Evolutionary conservation across 1,140 invertebrate genomes (phyloP).

Genomic region (Goniozus legneri): DNA sequence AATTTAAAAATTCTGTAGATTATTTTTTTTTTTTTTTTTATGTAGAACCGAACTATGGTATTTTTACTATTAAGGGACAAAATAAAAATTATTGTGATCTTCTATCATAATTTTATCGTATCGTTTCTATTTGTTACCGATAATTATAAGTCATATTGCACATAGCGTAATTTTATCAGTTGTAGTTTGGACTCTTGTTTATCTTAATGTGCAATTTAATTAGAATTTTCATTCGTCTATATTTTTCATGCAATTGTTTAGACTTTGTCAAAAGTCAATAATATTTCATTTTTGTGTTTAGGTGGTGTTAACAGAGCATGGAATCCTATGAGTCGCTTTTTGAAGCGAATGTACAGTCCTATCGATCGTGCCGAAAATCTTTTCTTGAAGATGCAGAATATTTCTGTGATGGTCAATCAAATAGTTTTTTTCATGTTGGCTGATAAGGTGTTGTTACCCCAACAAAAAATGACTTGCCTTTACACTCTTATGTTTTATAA

Average conservation of each 20-base stretch:
- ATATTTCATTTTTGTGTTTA: slow-evolving; percentile 33
- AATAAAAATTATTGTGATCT: too few relatives aligned
- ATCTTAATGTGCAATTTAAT: background rate
- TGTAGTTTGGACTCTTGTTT: background rate
- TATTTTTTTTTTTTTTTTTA: too few relatives aligned
- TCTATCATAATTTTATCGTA: too few relatives aligned
- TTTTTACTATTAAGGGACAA: too few relatives aligned
- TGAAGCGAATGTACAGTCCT: slow-evolving; percentile 57
- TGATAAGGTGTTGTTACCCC: slow-evolving; percentile 61
- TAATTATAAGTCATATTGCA: too few relatives aligned
- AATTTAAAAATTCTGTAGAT: too few relatives aligned
- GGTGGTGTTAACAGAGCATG: slow-evolving; percentile 50
- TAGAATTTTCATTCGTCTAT: background rate
- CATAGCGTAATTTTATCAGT: background rate
- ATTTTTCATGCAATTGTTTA: background rate
- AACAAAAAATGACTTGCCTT: slow-evolving; percentile 64
- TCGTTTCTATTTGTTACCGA: too few relatives aligned
- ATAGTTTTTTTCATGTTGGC: slow-evolving; percentile 71
- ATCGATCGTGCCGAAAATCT: slow-evolving; percentile 60
- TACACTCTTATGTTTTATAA: slow-evolving; percentile 81
- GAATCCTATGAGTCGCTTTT: slow-evolving; percentile 47
- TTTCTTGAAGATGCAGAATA: slow-evolving; percentile 64
- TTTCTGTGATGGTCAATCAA: slow-evolving; percentile 65
- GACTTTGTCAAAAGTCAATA: background rate
- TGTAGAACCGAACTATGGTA: too few relatives aligned